phyloP scores from a whole-genome alignment of 2,888 invertebrate genomes.

The Meganola albula region DNA sequence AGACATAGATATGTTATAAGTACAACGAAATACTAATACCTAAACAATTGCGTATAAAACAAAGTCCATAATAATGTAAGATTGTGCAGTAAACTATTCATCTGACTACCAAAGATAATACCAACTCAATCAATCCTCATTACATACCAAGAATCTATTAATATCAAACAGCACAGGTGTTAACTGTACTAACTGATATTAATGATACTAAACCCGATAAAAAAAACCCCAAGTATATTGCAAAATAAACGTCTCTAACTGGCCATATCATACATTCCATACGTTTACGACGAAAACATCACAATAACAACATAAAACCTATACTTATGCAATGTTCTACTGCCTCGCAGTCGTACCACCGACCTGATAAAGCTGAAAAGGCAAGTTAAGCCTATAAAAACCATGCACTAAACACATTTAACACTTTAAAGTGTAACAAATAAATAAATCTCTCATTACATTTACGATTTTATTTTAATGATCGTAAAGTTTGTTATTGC shows the following conservation, averaged over 20 bases:
- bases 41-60: too few species aligned
- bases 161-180: too few species aligned
- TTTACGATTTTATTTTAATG: constrained; percentile 70
- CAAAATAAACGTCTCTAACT: constrained; percentile 58
- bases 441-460: constrained; percentile 69
- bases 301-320: constrained; percentile 77
- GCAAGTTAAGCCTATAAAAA: constrained; percentile 77
- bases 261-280: constrained; percentile 69
- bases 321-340: constrained; percentile 77
- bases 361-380: constrained; percentile 79
- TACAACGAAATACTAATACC: too few species aligned
- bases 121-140: too few species aligned
- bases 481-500: constrained; percentile 72
- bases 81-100: too few species aligned
- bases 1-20: too few species aligned
- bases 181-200: too few species aligned
- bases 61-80: too few species aligned
- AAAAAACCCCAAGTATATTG: constrained; percentile 53
- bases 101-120: too few species aligned
- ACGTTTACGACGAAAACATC: constrained; percentile 73
- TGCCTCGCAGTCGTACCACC: constrained; percentile 73
- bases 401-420: constrained; percentile 73
- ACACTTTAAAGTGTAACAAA: constrained; percentile 68
- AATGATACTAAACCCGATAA: too few species aligned
- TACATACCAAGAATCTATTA: too few species aligned